phyloP scores from a whole-genome alignment of 2,888 invertebrate species.

The Falcaria lacertinaria region DNA sequence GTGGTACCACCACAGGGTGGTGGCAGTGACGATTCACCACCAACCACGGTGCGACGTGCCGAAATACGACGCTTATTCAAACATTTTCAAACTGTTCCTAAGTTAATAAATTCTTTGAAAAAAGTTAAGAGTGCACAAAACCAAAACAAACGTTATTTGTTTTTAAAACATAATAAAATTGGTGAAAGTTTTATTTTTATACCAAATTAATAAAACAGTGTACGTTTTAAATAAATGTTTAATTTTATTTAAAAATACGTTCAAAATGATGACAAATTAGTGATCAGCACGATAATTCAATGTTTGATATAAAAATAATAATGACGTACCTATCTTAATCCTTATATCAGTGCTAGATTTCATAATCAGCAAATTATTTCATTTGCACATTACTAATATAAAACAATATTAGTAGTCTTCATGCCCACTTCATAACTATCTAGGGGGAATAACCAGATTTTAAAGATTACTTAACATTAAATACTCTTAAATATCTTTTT shows the following conservation, averaged over 20 bases:
- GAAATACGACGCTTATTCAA: slow-evolving; percentile 19
- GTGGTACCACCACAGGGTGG: slow-evolving; percentile 38
- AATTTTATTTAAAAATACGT: too few relatives aligned
- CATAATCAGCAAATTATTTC: not conserved
- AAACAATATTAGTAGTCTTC: too few relatives aligned
- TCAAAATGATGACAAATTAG: too few relatives aligned
- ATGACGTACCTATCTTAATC: not conserved
- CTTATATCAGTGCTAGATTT: not conserved
- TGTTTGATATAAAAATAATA: not conserved
- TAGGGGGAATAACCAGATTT: too few relatives aligned
- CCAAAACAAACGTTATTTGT: not conserved
- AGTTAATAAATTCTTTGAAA: too few relatives aligned
- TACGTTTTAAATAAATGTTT: too few relatives aligned
- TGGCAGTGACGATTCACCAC: slow-evolving; percentile 63
- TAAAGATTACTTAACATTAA: too few relatives aligned
- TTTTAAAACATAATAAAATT: not conserved
- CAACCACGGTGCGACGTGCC: slow-evolving; percentile 56
- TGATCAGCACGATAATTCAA: not conserved
- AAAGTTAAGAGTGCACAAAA: not conserved
- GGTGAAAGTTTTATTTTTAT: too few relatives aligned
- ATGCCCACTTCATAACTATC: too few relatives aligned
- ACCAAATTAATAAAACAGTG: too few relatives aligned
- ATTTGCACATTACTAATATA: not conserved
- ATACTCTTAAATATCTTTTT: too few relatives aligned
- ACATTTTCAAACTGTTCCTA: slow-evolving; percentile 5